These are phyloP conservation scores for Iselma pallidipennis DNA, from an alignment of 2,888 invertebrate genomes.

Conservation along the genomic window DNA sequence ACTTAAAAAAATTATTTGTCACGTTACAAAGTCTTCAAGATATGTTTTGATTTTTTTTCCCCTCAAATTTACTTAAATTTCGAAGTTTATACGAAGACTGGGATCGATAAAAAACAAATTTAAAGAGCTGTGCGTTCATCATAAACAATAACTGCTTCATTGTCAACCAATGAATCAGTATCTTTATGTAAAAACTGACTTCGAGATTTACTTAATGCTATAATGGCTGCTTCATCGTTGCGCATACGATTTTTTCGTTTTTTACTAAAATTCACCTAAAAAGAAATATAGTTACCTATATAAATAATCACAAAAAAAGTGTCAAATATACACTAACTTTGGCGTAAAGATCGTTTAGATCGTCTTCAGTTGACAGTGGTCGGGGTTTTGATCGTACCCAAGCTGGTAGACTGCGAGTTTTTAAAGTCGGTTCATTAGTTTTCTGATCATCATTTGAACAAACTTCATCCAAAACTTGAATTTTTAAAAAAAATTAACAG, in stretches of 20 bases:
- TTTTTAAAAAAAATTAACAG: neutral
- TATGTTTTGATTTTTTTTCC: slow-evolving; percentile 31
- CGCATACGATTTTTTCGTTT: slow-evolving; percentile 81
- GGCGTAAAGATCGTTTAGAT: slow-evolving; percentile 70
- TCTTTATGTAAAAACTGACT: slow-evolving; percentile 64
- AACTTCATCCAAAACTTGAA: slow-evolving; percentile 66
- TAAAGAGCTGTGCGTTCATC: slow-evolving; percentile 79
- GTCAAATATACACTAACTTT: slow-evolving; percentile 57
- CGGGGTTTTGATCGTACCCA: slow-evolving; percentile 72
- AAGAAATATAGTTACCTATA: neutral
- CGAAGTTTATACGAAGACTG: too few relatives aligned
- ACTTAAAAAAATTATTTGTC: slow-evolving; percentile 39
- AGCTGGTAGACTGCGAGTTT: slow-evolving; percentile 72
- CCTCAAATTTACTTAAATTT: slow-evolving; percentile 22
- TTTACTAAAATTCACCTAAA: slow-evolving; percentile 74
- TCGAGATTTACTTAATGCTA: slow-evolving; percentile 76
- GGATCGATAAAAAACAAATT: slow-evolving; percentile 30
- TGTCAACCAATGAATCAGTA: slow-evolving; percentile 69
- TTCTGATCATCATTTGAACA: slow-evolving; percentile 55
- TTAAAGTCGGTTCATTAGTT: slow-evolving; percentile 55
- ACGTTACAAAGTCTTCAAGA: slow-evolving; percentile 37
- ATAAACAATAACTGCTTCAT: slow-evolving; percentile 80
- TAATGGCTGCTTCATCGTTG: slow-evolving; percentile 78
- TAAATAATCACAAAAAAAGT: neutral
- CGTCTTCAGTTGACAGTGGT: slow-evolving; percentile 70